Conservation (phyloP, 2,797 vertebrate genomes). For the Leptoclinus maculatus region DNA sequence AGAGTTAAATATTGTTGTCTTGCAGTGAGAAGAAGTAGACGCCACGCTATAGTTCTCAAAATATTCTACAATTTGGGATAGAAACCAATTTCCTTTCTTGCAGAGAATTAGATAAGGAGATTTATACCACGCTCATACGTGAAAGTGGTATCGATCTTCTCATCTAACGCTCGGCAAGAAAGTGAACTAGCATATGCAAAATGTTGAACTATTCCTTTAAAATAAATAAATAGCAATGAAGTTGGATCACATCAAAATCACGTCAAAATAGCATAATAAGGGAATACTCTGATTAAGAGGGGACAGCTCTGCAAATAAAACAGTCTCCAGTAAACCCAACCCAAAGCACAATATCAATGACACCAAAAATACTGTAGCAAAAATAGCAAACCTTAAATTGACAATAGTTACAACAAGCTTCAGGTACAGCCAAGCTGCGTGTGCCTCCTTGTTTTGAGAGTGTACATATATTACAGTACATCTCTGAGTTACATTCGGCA, state of each 20-base stretch:
- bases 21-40: background rate
- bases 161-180: background rate
- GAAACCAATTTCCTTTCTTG: background rate
- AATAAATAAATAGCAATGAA: constrained; percentile 7
- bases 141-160: background rate
- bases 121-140: background rate
- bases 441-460: constrained; percentile 52
- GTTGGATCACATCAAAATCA: constrained; percentile 23
- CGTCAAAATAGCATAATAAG: constrained; percentile 31
- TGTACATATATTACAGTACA: constrained; percentile 63
- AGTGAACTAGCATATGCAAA: background rate
- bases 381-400: constrained; percentile 68
- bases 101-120: background rate
- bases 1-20: background rate
- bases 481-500: constrained; percentile 66
- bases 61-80: constrained; percentile 5
- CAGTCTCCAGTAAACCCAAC: constrained; percentile 14
- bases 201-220: constrained; percentile 12
- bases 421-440: constrained; percentile 61
- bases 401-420: constrained; percentile 65
- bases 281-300: constrained; percentile 38
- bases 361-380: constrained; percentile 75
- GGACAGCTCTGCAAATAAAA: constrained; percentile 49
- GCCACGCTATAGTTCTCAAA: constrained; percentile 22
- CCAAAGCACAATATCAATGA: constrained; percentile 69